Percentiles rank a stretch among this genome's conserved stretches.
Conservation (phyloP, 2,113 vertebrate genomes). For the Serilophus lunatus region DNA sequence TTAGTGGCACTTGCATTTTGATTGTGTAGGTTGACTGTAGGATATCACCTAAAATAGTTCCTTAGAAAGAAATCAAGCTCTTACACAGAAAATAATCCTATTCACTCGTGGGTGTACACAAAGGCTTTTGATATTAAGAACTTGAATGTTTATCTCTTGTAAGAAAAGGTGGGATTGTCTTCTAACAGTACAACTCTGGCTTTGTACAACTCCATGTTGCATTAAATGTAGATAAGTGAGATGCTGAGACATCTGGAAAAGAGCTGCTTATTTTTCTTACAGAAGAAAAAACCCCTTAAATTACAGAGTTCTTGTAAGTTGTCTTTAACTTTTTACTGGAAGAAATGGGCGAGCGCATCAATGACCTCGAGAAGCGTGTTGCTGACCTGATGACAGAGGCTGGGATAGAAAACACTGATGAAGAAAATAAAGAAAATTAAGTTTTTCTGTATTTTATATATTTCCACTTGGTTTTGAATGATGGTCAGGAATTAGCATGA, state of each 20-base stretch:
- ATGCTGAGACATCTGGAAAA: not conserved
- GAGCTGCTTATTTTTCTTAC: not conserved
- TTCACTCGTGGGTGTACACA: not conserved
- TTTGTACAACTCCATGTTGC: not conserved
- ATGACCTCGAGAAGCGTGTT: slow-evolving; percentile 80
- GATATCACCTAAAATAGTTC: not conserved
- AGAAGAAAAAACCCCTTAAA: not conserved
- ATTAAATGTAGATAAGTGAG: rapidly evolving
- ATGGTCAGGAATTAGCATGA: not conserved
- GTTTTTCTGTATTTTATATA: not conserved
- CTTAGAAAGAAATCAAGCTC: not conserved
- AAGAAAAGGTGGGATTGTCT: not conserved
- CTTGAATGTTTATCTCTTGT: not conserved
- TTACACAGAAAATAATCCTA: not conserved
- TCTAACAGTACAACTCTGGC: not conserved
- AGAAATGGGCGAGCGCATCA: slow-evolving; percentile 84
- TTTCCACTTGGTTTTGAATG: not conserved
- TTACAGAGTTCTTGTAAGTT: not conserved
- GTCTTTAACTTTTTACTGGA: slow-evolving; percentile 79
- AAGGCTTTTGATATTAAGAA: not conserved
- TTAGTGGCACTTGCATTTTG: not conserved
- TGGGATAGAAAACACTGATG: slow-evolving; percentile 68
- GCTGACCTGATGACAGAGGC: slow-evolving; percentile 83
- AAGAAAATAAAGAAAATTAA: slow-evolving; percentile 45
- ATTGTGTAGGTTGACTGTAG: not conserved